Evolutionary conservation across 1,140 invertebrate genomes (phyloP).

Genomic region (Coenobita brevimanus): DNA sequence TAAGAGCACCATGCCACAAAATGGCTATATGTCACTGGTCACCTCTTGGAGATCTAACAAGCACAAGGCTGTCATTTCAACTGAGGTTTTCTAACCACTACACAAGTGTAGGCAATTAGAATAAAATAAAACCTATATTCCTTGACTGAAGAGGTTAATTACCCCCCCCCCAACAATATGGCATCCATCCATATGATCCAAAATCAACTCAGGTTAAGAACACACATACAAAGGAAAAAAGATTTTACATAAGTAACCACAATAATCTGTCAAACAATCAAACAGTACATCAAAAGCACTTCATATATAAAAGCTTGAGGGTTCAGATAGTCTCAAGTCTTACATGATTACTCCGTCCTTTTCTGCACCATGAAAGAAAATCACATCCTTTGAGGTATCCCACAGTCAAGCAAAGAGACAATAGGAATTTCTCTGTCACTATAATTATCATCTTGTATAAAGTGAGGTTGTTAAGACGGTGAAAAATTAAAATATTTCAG

Average conservation of each 20-base stretch:
- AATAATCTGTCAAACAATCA: slow-evolving; percentile 64
- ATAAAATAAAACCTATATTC: too few species aligned
- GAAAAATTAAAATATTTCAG: slow-evolving; percentile 7
- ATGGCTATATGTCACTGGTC: too few species aligned
- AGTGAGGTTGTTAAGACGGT: background rate
- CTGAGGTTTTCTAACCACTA: too few species aligned
- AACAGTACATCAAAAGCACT: slow-evolving; percentile 63
- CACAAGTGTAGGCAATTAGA: too few species aligned
- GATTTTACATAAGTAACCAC: slow-evolving; percentile 55
- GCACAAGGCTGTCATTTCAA: too few species aligned
- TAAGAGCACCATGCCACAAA: too few species aligned
- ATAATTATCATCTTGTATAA: background rate
- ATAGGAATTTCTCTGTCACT: slow-evolving; percentile 18
- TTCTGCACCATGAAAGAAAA: background rate
- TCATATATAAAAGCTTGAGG: slow-evolving; percentile 61
- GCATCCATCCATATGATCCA: too few species aligned
- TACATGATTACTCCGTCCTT: background rate
- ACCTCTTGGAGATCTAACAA: too few species aligned
- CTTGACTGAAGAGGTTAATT: too few species aligned
- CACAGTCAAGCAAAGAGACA: background rate
- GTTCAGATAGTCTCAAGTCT: slow-evolving; percentile 29
- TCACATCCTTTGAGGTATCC: background rate
- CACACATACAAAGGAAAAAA: too few species aligned
- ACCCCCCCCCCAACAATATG: too few species aligned
- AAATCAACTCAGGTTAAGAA: too few species aligned